Conservation (phyloP, 1,140 invertebrate genomes). For the Caenorhabditis latens region DNA sequence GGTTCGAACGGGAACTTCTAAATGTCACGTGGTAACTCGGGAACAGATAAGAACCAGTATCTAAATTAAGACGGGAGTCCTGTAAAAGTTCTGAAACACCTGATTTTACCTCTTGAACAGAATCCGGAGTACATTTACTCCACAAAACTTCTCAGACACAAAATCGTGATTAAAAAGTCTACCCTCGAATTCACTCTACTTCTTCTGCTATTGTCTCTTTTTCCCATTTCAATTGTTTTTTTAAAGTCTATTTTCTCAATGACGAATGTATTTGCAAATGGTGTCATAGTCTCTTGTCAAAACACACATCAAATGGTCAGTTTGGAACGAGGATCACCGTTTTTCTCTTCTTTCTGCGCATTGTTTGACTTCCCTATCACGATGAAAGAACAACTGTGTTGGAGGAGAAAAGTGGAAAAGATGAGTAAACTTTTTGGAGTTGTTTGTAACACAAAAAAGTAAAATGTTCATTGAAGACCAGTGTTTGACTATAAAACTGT, state of each 20-base stretch:
- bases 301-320: background rate
- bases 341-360: background rate
- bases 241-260: background rate
- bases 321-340: conserved; percentile 25
- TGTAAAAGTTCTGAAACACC: no score
- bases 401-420: background rate
- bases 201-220: background rate
- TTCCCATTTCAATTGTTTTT: background rate
- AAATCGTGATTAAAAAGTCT: no score
- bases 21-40: no score
- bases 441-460: background rate
- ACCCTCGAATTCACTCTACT: no score
- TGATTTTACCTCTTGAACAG: no score
- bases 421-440: conserved; percentile 7
- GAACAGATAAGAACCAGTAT: no score
- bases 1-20: no score
- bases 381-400: background rate
- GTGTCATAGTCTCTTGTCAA: conserved; percentile 38
- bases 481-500: no score
- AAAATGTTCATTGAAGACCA: no score
- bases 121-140: no score
- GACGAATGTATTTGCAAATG: conserved; percentile 14
- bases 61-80: no score
- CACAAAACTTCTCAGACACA: no score
- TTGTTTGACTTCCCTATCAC: conserved; percentile 55